These are phyloP conservation scores for Diprion similis DNA, from an alignment of 1,140 invertebrate genomes.

Conservation along the genomic window DNA sequence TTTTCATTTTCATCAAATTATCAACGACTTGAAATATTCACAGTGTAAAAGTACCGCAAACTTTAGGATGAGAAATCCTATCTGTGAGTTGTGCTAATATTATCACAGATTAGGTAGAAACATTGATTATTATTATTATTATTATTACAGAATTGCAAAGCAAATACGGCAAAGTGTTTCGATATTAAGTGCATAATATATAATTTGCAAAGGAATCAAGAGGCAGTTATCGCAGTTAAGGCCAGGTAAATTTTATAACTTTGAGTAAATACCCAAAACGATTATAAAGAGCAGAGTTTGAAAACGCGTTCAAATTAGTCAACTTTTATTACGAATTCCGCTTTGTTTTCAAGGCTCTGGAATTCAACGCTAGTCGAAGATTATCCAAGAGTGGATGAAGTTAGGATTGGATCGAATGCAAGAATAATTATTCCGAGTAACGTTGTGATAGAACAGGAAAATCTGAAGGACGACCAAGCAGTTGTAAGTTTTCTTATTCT, in stretches of 20 bases:
- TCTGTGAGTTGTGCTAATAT: neutral
- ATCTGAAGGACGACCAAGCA: slow-evolving; percentile 68
- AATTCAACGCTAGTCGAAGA: slow-evolving; percentile 89
- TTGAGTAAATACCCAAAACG: neutral
- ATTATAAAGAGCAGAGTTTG: no score
- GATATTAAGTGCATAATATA: slow-evolving; percentile 81
- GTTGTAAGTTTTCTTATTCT: slow-evolving; percentile 59
- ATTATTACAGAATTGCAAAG: slow-evolving; percentile 76
- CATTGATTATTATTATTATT: slow-evolving; percentile 24
- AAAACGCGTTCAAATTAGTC: neutral
- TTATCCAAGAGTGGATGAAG: slow-evolving; percentile 83
- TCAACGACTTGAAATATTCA: neutral
- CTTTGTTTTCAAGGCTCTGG: slow-evolving; percentile 72
- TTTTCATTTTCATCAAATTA: neutral
- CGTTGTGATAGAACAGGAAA: slow-evolving; percentile 76
- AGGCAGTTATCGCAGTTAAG: slow-evolving; percentile 79
- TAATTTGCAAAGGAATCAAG: slow-evolving; percentile 75
- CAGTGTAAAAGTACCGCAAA: neutral
- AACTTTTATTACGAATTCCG: slow-evolving; percentile 2
- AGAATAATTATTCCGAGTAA: slow-evolving; percentile 73
- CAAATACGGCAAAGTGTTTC: slow-evolving; percentile 85
- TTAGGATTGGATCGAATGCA: slow-evolving; percentile 81
- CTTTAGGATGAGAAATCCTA: neutral
- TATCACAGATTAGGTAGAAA: no score
- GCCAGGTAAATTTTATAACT: slow-evolving; percentile 63